Evolutionary conservation across 2,113 vertebrate genomes (phyloP).

Genomic region (Phalacrocorax aristotelis): DNA sequence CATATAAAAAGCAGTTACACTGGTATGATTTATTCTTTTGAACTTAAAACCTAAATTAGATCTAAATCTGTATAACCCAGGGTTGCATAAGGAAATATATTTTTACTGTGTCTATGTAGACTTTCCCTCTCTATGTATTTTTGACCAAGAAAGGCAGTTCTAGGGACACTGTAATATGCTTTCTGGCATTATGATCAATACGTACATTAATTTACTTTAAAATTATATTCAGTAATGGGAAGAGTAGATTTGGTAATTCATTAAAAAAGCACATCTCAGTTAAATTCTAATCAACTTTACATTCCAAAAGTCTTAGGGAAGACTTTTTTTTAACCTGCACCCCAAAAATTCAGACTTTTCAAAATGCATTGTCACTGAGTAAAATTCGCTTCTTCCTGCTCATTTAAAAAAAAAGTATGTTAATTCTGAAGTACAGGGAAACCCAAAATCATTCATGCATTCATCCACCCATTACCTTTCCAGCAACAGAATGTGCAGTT

Average conservation of each 20-base stretch:
- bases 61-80: neutral
- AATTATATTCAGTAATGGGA: neutral
- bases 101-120: neutral
- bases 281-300: neutral
- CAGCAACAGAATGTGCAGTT: constrained; percentile 45
- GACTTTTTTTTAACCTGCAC: neutral
- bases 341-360: neutral
- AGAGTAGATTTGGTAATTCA: neutral
- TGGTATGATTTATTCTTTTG: neutral
- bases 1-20: neutral
- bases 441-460: neutral
- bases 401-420: constrained; percentile 41
- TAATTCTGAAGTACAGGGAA: neutral
- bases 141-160: neutral
- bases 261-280: neutral
- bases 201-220: neutral
- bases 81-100: neutral
- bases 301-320: neutral
- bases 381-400: constrained; percentile 20
- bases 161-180: neutral
- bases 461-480: constrained; percentile 40
- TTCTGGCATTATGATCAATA: neutral
- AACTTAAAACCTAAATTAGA: constrained; percentile 9
- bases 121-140: neutral
- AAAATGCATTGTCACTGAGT: neutral